Conservation (phyloP, 2,888 invertebrate genomes). For the Oxyteleia sp. region DNA sequence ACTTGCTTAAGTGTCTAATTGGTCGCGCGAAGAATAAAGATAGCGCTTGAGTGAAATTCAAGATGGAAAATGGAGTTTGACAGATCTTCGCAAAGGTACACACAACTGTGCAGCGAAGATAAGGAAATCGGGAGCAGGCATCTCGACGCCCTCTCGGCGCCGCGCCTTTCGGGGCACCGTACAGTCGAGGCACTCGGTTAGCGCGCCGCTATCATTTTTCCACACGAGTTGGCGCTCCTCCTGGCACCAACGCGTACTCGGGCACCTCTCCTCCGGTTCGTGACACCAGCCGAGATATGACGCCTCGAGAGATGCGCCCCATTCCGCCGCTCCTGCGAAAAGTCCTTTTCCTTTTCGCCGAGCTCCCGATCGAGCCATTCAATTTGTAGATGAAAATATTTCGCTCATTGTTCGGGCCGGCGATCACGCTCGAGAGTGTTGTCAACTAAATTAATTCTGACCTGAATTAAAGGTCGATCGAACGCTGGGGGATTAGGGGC, state of each 20-base stretch:
- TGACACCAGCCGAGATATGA: conserved; percentile 69
- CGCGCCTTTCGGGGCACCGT: conserved; percentile 59
- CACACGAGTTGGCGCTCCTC: conserved; percentile 86
- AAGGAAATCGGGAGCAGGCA: conserved; percentile 87
- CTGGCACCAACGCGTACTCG: conserved; percentile 68
- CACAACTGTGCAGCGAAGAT: conserved; percentile 87
- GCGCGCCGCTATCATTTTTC: conserved; percentile 89
- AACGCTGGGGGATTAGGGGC: conserved; percentile 12
- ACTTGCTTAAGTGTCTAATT: conserved; percentile 50
- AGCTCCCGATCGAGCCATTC: conserved; percentile 50
- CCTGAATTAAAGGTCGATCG: conserved; percentile 32
- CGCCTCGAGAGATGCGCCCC: conserved; percentile 56
- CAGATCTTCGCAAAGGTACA: conserved; percentile 88
- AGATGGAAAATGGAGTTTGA: conserved; percentile 82
- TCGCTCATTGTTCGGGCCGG: conserved; percentile 31
- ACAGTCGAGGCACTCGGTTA: conserved; percentile 57
- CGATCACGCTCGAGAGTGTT: conserved; percentile 27
- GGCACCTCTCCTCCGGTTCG: conserved; percentile 63
- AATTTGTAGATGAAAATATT: conserved; percentile 61
- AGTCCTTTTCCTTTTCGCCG: conserved; percentile 44
- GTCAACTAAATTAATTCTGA: conserved; percentile 26
- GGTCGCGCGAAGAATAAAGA: conserved; percentile 28
- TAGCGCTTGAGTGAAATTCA: conserved; percentile 50
- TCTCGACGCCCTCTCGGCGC: conserved; percentile 82
- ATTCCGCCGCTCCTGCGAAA: conserved; percentile 34